These are phyloP conservation scores for Tolmerus cingulatus DNA, from an alignment of 2,888 invertebrate genomes.

Conservation along the genomic window DNA sequence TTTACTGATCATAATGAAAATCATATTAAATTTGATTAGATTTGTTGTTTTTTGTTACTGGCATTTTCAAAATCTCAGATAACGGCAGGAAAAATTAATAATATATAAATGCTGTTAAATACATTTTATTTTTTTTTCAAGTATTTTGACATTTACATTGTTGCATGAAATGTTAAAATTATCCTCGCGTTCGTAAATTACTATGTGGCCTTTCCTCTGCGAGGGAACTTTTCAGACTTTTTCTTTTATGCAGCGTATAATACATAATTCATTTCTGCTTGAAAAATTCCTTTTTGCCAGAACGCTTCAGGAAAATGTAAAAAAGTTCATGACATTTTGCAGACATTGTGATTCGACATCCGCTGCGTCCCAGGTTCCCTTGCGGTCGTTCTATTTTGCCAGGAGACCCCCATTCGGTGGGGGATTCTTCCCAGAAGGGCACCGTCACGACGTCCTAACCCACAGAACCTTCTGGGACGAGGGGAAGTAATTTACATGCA, in stretches of 20 bases:
- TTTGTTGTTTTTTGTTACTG: no score
- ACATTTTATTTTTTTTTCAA: background rate
- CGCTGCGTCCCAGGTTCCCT: background rate
- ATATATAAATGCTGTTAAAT: no score
- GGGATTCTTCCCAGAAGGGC: background rate
- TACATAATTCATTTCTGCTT: background rate
- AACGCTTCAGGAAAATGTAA: background rate
- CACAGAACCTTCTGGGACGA: background rate
- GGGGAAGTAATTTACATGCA: slow-evolving; percentile 29
- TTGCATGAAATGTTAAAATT: background rate
- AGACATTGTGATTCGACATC: background rate
- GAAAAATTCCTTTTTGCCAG: background rate
- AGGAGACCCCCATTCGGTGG: background rate
- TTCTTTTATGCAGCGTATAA: background rate
- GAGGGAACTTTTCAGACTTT: background rate
- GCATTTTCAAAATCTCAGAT: no score
- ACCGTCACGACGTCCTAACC: background rate
- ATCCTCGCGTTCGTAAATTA: background rate
- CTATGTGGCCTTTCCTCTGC: background rate
- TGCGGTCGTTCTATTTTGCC: background rate
- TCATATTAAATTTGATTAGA: no score
- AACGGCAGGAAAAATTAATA: no score
- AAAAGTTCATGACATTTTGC: background rate
- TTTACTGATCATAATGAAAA: no score
- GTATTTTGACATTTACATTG: background rate